Evolutionary conservation across 2,797 vertebrate genomes (phyloP), one percentile per base, ranked within the genome.

Genomic region (Myioborus melanocephalus): DNA sequence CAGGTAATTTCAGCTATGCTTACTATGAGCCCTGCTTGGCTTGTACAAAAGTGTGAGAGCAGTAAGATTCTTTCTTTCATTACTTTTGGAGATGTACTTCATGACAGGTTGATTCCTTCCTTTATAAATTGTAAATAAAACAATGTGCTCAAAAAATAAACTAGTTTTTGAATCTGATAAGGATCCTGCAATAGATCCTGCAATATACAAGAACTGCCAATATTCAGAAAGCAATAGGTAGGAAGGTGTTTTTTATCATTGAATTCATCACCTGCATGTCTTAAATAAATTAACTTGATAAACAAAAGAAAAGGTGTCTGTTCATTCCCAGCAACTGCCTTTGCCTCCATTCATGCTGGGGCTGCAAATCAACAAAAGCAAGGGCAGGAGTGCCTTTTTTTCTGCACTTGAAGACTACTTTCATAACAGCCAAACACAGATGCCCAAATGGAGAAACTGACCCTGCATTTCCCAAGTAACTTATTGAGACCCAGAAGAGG

Each of bases 111-210:
- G 85, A 85, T 68, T 85, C 86, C 41, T 83, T 81, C 68, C 55
- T 84, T 73, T 90, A 75, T 86, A 83, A 69, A 53, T 28, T 46
- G 34, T 81, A 85, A 88, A 89, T 87, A 78, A 89, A 94, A 71
- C n/a, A 56, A 12, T n/a, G 10, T 18, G 5, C 37, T 94, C 41
- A 63, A 66, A 70, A 87, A 83, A 37, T 61, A 90, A 85, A 88
- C 23, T 32, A 46, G 14, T 49, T 68, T 91, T 78, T 70, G 7
- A 65, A 49, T 83, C 37, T 21, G 8, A 15, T 87, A 65, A 46
- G 30, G 26, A 24, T 71, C 63, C 19, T 69, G 16, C 52, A 35
- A 32, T 73, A 43, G n/a, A 30, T 65, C 68, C 22, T 69, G 16
- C 59, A 37, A 49, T 79, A 82, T 76, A 43, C 28, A 82, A 66